Evolutionary conservation across 2,888 invertebrate genomes (phyloP), one percentile per base, ranked within the genome.

Genomic region (Lycophotia porphyrea): DNA sequence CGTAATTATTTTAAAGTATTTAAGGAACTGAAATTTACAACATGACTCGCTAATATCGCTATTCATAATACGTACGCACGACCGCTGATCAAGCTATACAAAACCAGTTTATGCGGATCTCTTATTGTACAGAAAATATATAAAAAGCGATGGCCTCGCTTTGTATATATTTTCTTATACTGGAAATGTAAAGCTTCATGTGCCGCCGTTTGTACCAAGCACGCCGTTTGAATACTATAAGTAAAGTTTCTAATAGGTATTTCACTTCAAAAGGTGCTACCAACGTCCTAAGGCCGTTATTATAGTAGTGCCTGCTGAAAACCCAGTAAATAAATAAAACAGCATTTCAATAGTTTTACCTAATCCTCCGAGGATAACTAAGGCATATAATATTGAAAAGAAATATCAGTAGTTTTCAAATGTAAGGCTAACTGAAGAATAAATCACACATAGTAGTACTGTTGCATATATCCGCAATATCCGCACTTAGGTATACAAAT

Each of bases 401-500:
- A 55, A 55, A 1, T 55, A 2, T 31, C 11, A 55, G 0, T 24
- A 39, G 31, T 24, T 60, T 69, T 31, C 27, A 2, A 34, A 34
- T 36, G 1, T n/a, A 21, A 21, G 36, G 8, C 18, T 2, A 44
- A n/a, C 2, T 47, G 8, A 36, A 27, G 27, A 73, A 52, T 52
- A 52, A 55, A 5, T 39, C 21, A 31, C 21, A 21, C 47, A 15
- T 36, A 18, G 0, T 7, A 58, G 9, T 65, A 21, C 1, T 44
- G 15, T 60, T 49, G 34, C 39, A 36, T 36, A 21, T 58, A 58
- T 58, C 58, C 58, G 58, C 58, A 55, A 60, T 58, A 73, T 71
- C 61, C 66, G 66, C 67, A 49, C 39, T 24, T n/a, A n/a, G n/a
- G 15, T 61, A 58, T 21, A 44, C 61, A 72, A 80, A 73, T 80